Conservation (phyloP, 2,888 invertebrate genomes). For the Portevinia maculata region DNA sequence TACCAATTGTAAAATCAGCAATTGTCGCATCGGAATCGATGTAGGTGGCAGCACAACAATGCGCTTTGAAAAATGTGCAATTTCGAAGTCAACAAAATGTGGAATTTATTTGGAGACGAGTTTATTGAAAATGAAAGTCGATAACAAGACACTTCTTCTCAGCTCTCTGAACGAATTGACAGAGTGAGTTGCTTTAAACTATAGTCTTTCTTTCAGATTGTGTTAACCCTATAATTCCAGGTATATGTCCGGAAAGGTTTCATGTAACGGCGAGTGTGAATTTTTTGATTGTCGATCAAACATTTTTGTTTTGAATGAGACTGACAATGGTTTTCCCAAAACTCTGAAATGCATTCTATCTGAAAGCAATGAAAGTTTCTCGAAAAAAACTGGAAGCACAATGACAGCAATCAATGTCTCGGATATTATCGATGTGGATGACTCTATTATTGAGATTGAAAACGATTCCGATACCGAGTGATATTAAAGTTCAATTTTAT, state of each 20-base stretch:
- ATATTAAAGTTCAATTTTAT: constrained; percentile 10
- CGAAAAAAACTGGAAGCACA: background rate
- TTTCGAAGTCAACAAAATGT: constrained; percentile 83
- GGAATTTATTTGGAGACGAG: constrained; percentile 84
- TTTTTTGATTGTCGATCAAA: constrained; percentile 70
- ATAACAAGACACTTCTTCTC: constrained; percentile 66
- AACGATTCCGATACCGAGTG: constrained; percentile 51
- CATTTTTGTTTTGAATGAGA: constrained; percentile 67
- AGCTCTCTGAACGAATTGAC: constrained; percentile 64
- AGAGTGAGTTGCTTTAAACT: constrained; percentile 57
- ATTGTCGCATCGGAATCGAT: constrained; percentile 79
- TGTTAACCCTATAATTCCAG: constrained; percentile 13
- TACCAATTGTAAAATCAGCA: constrained; percentile 78
- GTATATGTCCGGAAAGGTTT: constrained; percentile 35
- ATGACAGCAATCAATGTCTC: constrained; percentile 14
- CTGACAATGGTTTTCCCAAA: constrained; percentile 52
- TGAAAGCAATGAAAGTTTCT: constrained; percentile 9
- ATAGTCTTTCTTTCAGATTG: background rate
- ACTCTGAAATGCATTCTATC: constrained; percentile 52
- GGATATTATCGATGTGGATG: constrained; percentile 58
- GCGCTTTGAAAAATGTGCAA: constrained; percentile 82
- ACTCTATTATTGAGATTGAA: constrained; percentile 59
- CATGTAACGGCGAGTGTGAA: constrained; percentile 70
- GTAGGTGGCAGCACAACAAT: constrained; percentile 81
- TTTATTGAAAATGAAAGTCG: constrained; percentile 74